phyloP scores from a whole-genome alignment of 53 echinoderm and acorn worm species.

The Temnopleurus reevesii region DNA sequence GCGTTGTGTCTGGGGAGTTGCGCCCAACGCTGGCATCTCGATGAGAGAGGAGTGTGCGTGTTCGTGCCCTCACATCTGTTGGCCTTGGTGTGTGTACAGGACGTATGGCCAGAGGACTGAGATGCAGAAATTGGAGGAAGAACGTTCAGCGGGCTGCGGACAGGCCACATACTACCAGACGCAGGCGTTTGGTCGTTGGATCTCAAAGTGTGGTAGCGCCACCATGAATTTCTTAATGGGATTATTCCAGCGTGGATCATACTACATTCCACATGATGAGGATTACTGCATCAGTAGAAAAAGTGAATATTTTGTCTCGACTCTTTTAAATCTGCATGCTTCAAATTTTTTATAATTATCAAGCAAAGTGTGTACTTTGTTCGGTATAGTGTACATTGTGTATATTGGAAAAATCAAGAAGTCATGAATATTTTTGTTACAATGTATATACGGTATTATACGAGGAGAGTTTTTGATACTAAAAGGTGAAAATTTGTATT shows the following conservation, averaged over 20 bases:
- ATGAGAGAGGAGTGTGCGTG: constrained; percentile 57
- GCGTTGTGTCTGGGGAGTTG: background rate
- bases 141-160: constrained; percentile 3
- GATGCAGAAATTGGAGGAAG: constrained; percentile 44
- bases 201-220: constrained; percentile 66
- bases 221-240: constrained; percentile 73
- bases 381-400: background rate
- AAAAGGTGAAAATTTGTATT: too few species aligned
- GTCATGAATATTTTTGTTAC: too few species aligned
- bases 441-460: too few species aligned
- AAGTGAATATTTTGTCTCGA: constrained; percentile 40
- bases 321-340: background rate
- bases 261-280: constrained; percentile 68
- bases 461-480: too few species aligned
- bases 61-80: constrained; percentile 55
- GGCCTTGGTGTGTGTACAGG: constrained; percentile 58
- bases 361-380: background rate
- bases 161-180: constrained; percentile 37
- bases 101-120: constrained; percentile 20
- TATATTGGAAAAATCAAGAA: too few species aligned
- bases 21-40: background rate
- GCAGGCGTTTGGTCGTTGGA: constrained; percentile 64
- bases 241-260: constrained; percentile 74
- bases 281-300: constrained; percentile 62
- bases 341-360: too few species aligned